Percentiles rank a stretch among this genome's conserved stretches.
Evolutionary conservation across 2,797 vertebrate species (phyloP).

Genomic region (Galagoides demidoff): DNA sequence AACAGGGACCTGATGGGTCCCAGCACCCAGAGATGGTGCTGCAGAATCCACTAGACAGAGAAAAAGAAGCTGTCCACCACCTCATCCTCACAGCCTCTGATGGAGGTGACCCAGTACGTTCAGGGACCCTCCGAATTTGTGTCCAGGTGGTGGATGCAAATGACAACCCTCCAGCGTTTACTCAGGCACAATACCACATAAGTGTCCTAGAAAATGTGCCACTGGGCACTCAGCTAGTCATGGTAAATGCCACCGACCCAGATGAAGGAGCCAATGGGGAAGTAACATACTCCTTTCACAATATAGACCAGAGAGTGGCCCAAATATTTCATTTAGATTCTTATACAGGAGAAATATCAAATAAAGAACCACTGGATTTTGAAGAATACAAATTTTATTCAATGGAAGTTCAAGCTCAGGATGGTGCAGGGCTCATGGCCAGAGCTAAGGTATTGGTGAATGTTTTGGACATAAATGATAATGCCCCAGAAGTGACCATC

Average conservation of each 20-base stretch:
- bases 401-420: constrained; percentile 86
- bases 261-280: constrained; percentile 82
- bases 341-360: constrained; percentile 79
- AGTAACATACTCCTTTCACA: constrained; percentile 80
- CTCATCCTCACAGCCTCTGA: constrained; percentile 83
- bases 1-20: constrained; percentile 57
- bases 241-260: constrained; percentile 76
- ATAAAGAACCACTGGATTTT: constrained; percentile 82
- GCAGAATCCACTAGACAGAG: constrained; percentile 84
- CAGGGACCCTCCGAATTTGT: constrained; percentile 78
- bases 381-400: constrained; percentile 82
- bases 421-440: constrained; percentile 84
- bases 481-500: constrained; percentile 87
- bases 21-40: constrained; percentile 82
- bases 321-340: constrained; percentile 71
- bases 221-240: constrained; percentile 60
- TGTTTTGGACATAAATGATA: constrained; percentile 89
- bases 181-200: constrained; percentile 78
- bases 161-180: constrained; percentile 85
- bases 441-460: constrained; percentile 84
- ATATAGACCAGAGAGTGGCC: constrained; percentile 57
- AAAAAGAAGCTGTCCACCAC: constrained; percentile 78
- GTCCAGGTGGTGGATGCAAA: constrained; percentile 84
- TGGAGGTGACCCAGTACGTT: constrained; percentile 81
- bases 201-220: constrained; percentile 77